These are phyloP conservation scores for Hymenopus coronatus DNA, from an alignment of 2,888 invertebrate species.

Conservation along the genomic window DNA sequence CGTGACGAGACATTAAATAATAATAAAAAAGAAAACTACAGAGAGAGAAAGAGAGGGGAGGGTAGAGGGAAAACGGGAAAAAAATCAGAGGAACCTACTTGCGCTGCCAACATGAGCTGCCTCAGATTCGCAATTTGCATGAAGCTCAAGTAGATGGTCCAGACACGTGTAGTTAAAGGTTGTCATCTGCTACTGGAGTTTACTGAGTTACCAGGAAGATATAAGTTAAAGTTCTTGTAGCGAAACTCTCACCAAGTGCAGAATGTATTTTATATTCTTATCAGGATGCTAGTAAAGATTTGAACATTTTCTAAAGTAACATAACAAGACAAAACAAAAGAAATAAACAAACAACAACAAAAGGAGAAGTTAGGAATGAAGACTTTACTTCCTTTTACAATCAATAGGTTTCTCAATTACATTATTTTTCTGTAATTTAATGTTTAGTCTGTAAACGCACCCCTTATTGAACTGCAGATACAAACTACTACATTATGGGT, in stretches of 20 bases:
- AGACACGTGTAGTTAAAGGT: neutral
- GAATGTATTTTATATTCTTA: too few species aligned
- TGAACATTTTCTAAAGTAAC: too few species aligned
- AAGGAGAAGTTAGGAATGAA: too few species aligned
- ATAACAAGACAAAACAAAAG: too few species aligned
- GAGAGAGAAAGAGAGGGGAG: neutral
- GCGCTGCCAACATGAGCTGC: constrained; percentile 12
- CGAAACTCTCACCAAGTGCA: neutral
- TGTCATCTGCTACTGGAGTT: neutral
- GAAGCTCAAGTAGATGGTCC: neutral
- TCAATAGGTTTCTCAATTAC: too few species aligned
- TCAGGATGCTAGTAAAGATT: too few species aligned
- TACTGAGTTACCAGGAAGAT: neutral
- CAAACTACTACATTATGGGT: too few species aligned
- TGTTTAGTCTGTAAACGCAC: too few species aligned
- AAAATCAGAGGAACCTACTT: neutral
- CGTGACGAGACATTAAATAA: constrained; percentile 31
- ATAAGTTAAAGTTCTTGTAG: neutral
- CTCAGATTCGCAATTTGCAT: neutral
- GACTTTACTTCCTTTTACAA: too few species aligned
- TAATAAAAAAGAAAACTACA: neutral
- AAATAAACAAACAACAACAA: too few species aligned
- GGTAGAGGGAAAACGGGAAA: neutral
- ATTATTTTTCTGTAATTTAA: too few species aligned
- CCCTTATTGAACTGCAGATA: too few species aligned